phyloP scores from a whole-genome alignment of 2,888 invertebrate species.

The Agriotes lineatus region DNA sequence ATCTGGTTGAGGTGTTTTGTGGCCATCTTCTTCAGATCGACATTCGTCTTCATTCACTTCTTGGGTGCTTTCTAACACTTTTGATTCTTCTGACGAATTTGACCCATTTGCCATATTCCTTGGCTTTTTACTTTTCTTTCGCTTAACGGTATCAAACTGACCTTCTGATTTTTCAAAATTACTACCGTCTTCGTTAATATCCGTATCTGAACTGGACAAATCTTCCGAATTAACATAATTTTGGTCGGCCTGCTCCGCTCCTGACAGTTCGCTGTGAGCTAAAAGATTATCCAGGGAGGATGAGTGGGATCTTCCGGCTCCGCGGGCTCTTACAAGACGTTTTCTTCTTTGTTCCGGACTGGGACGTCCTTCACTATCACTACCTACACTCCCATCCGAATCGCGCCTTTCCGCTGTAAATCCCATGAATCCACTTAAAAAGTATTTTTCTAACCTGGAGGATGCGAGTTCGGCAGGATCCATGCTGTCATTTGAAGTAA shows the following conservation, averaged over 20 bases:
- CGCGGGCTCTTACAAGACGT: slow-evolving; percentile 83
- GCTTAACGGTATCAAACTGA: slow-evolving; percentile 85
- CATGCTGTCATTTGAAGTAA: slow-evolving; percentile 59
- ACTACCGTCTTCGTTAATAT: slow-evolving; percentile 75
- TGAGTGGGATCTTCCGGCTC: slow-evolving; percentile 85
- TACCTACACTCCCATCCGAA: slow-evolving; percentile 89
- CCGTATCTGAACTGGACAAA: slow-evolving; percentile 79
- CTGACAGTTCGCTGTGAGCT: slow-evolving; percentile 71
- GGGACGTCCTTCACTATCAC: slow-evolving; percentile 89
- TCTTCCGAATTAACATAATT: slow-evolving; percentile 69
- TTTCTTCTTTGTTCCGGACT: slow-evolving; percentile 90
- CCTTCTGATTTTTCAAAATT: slow-evolving; percentile 80
- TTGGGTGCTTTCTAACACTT: slow-evolving; percentile 74
- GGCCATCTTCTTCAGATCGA: slow-evolving; percentile 76
- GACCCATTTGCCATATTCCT: slow-evolving; percentile 64
- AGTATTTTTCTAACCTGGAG: slow-evolving; percentile 90
- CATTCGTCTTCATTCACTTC: slow-evolving; percentile 72
- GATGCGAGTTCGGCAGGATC: slow-evolving; percentile 84
- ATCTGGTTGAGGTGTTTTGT: slow-evolving; percentile 78
- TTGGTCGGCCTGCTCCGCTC: slow-evolving; percentile 59
- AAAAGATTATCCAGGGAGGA: slow-evolving; percentile 84
- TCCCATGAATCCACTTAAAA: slow-evolving; percentile 87
- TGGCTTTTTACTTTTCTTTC: slow-evolving; percentile 84
- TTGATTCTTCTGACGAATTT: slow-evolving; percentile 71
- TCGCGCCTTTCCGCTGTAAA: slow-evolving; percentile 82